Base-by-base conservation (phyloP, 2,888 invertebrate genomes). In the Drosophila borealis region DNA sequence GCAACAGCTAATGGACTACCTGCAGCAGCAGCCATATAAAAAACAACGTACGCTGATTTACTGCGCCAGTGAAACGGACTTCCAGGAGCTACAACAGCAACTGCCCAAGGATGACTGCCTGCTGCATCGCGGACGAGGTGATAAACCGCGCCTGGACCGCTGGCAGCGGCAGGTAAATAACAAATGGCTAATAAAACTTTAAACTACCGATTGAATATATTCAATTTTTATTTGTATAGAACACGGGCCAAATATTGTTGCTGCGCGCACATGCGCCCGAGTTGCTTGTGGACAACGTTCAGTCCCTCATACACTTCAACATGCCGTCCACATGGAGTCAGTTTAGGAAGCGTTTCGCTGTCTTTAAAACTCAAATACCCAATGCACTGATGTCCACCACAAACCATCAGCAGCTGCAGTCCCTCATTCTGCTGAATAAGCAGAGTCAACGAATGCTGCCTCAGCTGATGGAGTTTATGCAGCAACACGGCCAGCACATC, bases 321-420 rank as follows among this genome's bases (percentile, higher is more conserved):
- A 36, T 55, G 54, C 54, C 54, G 5, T 8, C 54, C 8, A 55
- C 54, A 14, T 55, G 54, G 54, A 44, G 13, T 11, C 54, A 13
- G 21, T 55, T 44, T 11, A n/a, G 44, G 1, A 55, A 19, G n/a
- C 44, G 34, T 1, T 55, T 55, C 14, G 54, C n/a, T 11, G 54
- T 55, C 2, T 2, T 44, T 2, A 14, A 13, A 14, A 36, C n/a
- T 2, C 44, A 44, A 34, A 36, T 55, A 44, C 34, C 34, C 11
- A 44, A 55, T 11, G 1, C 34, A 21, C 11, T 54, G 13, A 3
- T 10, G 19, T 2, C 5, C 3, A 1, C 5, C 13, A 5, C 17
- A n/a, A 19, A 19, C n/a, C 3, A 34, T 34, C 42, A 5, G 9
- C n/a, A 34, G n/a, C 33, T 54, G 1, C 21, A 44, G 10, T 10